A percentile compares a stretch with the other conserved stretches of the same genome.
Evolutionary conservation across 2,113 vertebrate species (phyloP).

Genomic region (Mastomys natalensis): DNA sequence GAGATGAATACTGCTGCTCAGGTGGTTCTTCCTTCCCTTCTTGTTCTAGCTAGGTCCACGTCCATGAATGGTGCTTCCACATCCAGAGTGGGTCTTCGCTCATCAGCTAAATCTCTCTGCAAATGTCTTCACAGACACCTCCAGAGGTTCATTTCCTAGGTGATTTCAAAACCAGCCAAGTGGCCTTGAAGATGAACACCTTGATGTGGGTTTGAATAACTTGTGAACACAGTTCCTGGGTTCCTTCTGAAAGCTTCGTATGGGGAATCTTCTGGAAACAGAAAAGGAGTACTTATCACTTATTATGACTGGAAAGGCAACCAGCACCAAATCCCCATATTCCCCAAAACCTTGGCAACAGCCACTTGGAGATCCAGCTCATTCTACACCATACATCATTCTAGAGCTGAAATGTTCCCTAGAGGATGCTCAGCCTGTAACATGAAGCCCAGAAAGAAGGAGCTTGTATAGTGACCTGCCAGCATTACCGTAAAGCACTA

Average conservation of each 20-base stretch:
- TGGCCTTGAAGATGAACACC: neutral
- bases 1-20: neutral
- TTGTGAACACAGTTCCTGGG: neutral
- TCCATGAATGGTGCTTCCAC: neutral
- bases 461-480: neutral
- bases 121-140: neutral
- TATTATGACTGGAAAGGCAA: neutral
- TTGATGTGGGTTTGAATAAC: neutral
- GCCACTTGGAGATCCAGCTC: too few species aligned
- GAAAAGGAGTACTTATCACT: neutral
- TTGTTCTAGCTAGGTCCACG: neutral
- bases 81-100: neutral
- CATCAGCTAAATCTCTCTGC: neutral
- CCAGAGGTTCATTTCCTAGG: neutral
- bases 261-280: neutral
- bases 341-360: neutral
- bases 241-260: rapidly evolving
- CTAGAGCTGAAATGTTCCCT: neutral
- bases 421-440: too few species aligned
- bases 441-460: neutral
- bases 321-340: neutral
- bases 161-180: neutral
- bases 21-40: neutral
- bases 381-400: neutral
- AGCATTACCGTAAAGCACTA: too few species aligned